Evolutionary conservation across 2,888 invertebrate genomes (phyloP).

Genomic region (Drosophila prolongata): DNA sequence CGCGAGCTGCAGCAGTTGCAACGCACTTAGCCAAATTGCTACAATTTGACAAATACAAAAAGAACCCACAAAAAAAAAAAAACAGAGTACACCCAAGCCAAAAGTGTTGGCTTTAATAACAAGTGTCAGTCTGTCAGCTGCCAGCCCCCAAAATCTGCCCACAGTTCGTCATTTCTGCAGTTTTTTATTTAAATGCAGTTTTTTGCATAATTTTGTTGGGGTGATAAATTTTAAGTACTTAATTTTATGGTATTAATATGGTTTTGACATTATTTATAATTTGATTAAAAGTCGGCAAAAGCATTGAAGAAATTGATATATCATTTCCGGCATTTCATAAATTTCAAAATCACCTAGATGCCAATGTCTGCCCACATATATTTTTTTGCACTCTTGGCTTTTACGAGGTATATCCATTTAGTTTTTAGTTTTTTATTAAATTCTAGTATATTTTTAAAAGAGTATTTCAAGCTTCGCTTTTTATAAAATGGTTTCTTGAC

Average conservation of each 20-base stretch:
- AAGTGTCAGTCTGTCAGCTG: slow-evolving; percentile 75
- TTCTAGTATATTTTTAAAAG: neutral
- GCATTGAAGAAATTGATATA: slow-evolving; percentile 20
- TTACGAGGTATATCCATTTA: neutral
- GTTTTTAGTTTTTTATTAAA: no score
- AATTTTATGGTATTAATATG: slow-evolving; percentile 47
- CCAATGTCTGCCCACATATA: slow-evolving; percentile 22
- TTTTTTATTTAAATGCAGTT: slow-evolving; percentile 18
- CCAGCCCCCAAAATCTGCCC: slow-evolving; percentile 71
- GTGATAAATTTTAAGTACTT: slow-evolving; percentile 67
- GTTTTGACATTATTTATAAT: slow-evolving; percentile 51
- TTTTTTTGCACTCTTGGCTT: neutral
- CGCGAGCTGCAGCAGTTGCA: slow-evolving; percentile 51
- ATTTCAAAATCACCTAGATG: slow-evolving; percentile 21
- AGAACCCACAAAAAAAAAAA: slow-evolving; percentile 4
- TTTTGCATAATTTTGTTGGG: slow-evolving; percentile 26
- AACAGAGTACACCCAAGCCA: slow-evolving; percentile 53
- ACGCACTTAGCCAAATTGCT: slow-evolving; percentile 66
- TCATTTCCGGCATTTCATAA: slow-evolving; percentile 46
- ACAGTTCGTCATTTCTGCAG: slow-evolving; percentile 33
- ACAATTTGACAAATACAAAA: slow-evolving; percentile 58
- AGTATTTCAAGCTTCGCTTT: no score
- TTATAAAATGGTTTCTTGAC: slow-evolving; percentile 2
- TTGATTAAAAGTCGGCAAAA: slow-evolving; percentile 66
- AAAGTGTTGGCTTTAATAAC: slow-evolving; percentile 70